Conservation (phyloP, 2,113 vertebrate genomes). For the Ophthalmolycus amberensis region DNA sequence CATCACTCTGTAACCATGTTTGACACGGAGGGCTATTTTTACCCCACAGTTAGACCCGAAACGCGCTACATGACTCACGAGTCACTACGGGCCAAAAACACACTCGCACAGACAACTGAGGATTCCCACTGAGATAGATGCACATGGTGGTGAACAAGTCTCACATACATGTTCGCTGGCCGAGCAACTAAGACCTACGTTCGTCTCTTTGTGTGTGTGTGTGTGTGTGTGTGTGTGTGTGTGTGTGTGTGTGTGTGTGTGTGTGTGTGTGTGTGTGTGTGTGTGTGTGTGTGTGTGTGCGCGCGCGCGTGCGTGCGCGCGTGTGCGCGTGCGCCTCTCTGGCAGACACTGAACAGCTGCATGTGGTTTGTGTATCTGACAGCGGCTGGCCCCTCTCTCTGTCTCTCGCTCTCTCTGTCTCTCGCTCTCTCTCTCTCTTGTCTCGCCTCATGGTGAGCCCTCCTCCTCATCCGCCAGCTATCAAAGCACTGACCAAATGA, state of each 20-base stretch:
- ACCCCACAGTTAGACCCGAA: slow-evolving; percentile 40
- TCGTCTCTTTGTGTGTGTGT: slow-evolving; percentile 1
- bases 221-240: slow-evolving; percentile 4
- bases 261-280: slow-evolving; percentile 23
- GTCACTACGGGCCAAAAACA: slow-evolving; percentile 34
- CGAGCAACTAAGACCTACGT: neutral
- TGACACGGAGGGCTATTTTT: slow-evolving; percentile 70
- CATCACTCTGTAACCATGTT: slow-evolving; percentile 54
- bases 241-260: slow-evolving; percentile 20
- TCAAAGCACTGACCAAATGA: slow-evolving; percentile 75
- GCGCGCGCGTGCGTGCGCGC: slow-evolving; percentile 18
- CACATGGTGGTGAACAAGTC: slow-evolving; percentile 36
- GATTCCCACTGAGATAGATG: slow-evolving; percentile 47
- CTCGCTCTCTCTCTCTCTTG: slow-evolving; percentile 13
- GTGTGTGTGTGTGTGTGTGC: slow-evolving; percentile 9
- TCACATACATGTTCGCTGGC: slow-evolving; percentile 1
- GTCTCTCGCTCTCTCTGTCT: no score
- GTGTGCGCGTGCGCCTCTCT: slow-evolving; percentile 35
- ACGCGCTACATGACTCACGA: slow-evolving; percentile 60
- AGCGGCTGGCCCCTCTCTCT: slow-evolving; percentile 45
- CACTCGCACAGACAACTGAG: slow-evolving; percentile 9
- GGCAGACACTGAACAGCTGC: slow-evolving; percentile 73
- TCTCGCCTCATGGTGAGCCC: slow-evolving; percentile 46
- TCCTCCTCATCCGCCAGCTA: slow-evolving; percentile 66
- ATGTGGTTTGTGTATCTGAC: slow-evolving; percentile 79